phyloP scores from a whole-genome alignment of 2,888 invertebrate genomes.

The Cryptus armator region DNA sequence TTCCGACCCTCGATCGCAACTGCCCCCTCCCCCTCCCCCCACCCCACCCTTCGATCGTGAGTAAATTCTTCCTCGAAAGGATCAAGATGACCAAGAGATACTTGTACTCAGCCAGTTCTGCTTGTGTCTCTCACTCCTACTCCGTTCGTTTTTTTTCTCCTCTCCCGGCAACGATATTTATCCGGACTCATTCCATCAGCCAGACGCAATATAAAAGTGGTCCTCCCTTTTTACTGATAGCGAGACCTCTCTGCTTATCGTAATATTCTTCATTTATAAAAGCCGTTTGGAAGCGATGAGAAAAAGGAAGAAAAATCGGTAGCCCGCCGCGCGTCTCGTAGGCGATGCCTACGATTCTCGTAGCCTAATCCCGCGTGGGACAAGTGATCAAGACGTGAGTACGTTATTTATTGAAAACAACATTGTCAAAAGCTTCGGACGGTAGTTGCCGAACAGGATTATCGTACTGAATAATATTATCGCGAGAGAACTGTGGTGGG shows the following conservation, averaged over 20 bases:
- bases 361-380: constrained; percentile 65
- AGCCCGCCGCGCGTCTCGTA: background rate
- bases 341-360: constrained; percentile 33
- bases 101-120: constrained; percentile 12
- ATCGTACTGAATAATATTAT: constrained; percentile 21
- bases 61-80: constrained; percentile 74
- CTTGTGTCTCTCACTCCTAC: constrained; percentile 33
- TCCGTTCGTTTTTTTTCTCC: background rate
- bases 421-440: constrained; percentile 44
- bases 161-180: constrained; percentile 52
- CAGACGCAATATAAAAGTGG: constrained; percentile 46
- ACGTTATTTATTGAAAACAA: constrained; percentile 63
- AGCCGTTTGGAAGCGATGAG: background rate
- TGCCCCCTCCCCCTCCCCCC: background rate
- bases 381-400: constrained; percentile 58
- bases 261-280: constrained; percentile 29
- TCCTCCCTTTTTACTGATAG: constrained; percentile 2
- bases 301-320: background rate
- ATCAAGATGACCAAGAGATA: constrained; percentile 66
- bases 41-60: constrained; percentile 66
- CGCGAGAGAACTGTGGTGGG: background rate
- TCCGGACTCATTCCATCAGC: constrained; percentile 55
- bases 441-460: constrained; percentile 3
- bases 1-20: constrained; percentile 56
- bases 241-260: background rate